Evolutionary conservation across 30 jellyfish, hydroid and myxozoan species (phyloP).

Genomic region (Calvadosia cruxmelitensis): DNA sequence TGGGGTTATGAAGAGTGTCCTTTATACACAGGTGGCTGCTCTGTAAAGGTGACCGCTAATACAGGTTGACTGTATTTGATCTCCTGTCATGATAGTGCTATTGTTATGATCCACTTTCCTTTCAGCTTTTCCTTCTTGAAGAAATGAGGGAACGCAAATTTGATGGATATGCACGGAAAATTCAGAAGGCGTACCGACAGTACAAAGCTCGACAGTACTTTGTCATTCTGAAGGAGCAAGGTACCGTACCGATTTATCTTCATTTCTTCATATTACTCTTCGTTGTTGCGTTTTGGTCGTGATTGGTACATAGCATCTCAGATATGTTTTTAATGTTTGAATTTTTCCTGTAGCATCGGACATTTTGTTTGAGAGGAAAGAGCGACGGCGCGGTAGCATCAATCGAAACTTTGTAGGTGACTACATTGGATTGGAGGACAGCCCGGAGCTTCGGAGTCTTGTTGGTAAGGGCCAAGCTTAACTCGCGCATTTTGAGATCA

Average conservation of each 20-base stretch:
- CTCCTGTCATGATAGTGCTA: no score
- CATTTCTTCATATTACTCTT: neutral
- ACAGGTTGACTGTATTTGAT: no score
- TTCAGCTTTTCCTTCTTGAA: conserved; percentile 81
- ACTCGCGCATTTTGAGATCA: neutral
- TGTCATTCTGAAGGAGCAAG: conserved; percentile 65
- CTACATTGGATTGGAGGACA: conserved; percentile 89
- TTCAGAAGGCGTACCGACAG: conserved; percentile 76
- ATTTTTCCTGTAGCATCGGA: conserved; percentile 52
- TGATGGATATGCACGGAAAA: conserved; percentile 82
- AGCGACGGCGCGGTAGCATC: conserved; percentile 84
- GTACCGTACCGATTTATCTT: conserved; percentile 9
- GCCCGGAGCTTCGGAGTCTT: conserved; percentile 73
- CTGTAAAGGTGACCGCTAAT: no score
- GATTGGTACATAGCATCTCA: neutral
- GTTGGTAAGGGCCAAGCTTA: conserved; percentile 28
- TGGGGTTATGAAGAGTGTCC: no score
- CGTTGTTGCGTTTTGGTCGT: neutral
- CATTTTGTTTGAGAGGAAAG: conserved; percentile 64
- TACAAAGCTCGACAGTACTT: conserved; percentile 75
- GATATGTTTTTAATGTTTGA: neutral
- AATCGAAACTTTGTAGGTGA: conserved; percentile 95
- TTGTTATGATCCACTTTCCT: no score
- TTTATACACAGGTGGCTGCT: no score
- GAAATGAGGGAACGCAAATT: conserved; percentile 92